Evolutionary conservation across 1,140 invertebrate species (phyloP), one percentile per base, ranked within the genome.

Genomic region (Bombus soroeensis): DNA sequence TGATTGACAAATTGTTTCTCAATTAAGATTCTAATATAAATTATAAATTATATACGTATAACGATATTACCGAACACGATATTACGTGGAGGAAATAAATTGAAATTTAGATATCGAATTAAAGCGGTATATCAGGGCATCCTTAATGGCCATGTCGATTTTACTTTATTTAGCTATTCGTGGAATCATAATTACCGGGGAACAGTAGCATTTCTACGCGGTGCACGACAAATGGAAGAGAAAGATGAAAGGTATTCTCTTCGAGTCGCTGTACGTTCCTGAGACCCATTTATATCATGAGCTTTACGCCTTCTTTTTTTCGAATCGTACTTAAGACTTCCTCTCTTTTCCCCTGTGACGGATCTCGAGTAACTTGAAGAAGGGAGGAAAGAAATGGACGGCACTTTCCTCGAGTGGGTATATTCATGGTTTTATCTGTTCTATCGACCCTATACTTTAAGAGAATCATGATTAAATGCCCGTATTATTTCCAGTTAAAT

Each of bases 241-340:
- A 68, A 90, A 88, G 75, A 41, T 85, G 71, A 86, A 89, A 78
- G 62, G 76, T 73, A 89, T 87, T 85, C 83, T 91, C 74, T 70
- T 91, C 75, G 73, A 78, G 79, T 37, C 80, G 41, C 57, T 72
- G 82, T 73, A 70, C 88, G 81, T 90, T 83, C 87, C 90, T 84
- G 86, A 86, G 80, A 86, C 84, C 88, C 90, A 90, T 92, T 90
- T 91, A 91, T 91, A 87, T 76, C 80, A 70, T 73, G 74, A 91
- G 90, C 83, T 91, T 91, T 88, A 82, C 77, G 82, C 68, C 85
- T 77, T 85, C 83, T 71, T 81, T 83, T 83, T 62, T 84, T n/a
- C 57, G 57, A 87, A 82, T 79, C 68, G 87, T 83, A 84, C 86
- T 88, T 88, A 84, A 83, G 70, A 83, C 39, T 41, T 43, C 28